A percentile compares a stretch with the other conserved stretches of the same genome.
phyloP scores from a whole-genome alignment of 1,140 invertebrate species.

The Physella acuta region DNA sequence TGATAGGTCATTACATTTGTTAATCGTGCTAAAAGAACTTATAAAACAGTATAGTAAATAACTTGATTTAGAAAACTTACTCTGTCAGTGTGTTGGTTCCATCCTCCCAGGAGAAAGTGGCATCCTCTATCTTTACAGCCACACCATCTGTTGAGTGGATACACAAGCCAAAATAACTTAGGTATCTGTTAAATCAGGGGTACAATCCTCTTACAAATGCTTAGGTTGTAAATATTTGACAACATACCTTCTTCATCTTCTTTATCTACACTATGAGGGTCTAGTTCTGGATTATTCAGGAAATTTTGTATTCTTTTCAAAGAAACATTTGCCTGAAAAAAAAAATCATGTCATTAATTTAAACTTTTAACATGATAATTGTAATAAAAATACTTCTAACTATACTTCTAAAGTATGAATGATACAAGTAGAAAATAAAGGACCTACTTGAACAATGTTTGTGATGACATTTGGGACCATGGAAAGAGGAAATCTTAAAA shows the following conservation, averaged over 20 bases:
- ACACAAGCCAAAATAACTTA: background rate
- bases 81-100: slow-evolving; percentile 5
- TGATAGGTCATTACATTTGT: too few relatives aligned
- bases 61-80: too few relatives aligned
- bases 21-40: too few relatives aligned
- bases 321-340: slow-evolving; percentile 53
- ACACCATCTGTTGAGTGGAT: background rate
- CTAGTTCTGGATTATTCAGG: slow-evolving; percentile 51
- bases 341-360: slow-evolving; percentile 15
- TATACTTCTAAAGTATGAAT: too few relatives aligned
- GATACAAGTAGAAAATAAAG: too few relatives aligned
- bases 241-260: slow-evolving; percentile 12
- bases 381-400: too few relatives aligned
- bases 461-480: slow-evolving; percentile 65
- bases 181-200: background rate
- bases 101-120: slow-evolving; percentile 48
- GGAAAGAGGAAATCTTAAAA: slow-evolving; percentile 84
- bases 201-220: too few relatives aligned
- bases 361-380: background rate
- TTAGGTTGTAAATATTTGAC: too few relatives aligned
- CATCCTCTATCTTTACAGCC: slow-evolving; percentile 46
- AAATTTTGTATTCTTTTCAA: slow-evolving; percentile 53
- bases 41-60: too few relatives aligned
- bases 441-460: slow-evolving; percentile 53
- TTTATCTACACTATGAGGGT: slow-evolving; percentile 40